phyloP scores from a whole-genome alignment of 2,113 vertebrate species.

The Poeciliopsis prolifica region DNA sequence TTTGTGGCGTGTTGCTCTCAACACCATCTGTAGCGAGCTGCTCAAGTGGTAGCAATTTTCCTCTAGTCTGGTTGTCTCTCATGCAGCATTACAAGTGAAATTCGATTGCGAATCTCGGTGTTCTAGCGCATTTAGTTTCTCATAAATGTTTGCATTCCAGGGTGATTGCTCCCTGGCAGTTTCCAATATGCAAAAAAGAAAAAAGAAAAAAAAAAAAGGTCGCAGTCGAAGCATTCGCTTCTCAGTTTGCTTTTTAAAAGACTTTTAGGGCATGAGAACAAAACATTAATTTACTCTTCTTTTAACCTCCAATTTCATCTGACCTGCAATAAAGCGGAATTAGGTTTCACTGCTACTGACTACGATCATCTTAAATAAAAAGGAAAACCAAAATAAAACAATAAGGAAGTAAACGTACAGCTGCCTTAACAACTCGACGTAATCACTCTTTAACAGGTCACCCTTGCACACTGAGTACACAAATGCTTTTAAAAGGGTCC shows the following conservation, averaged over 20 bases:
- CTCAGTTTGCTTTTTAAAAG: slow-evolving; percentile 43
- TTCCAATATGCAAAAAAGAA: slow-evolving; percentile 60
- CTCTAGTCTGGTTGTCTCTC: slow-evolving; percentile 53
- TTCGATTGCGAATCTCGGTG: slow-evolving; percentile 74
- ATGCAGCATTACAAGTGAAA: slow-evolving; percentile 66
- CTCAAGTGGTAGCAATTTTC: slow-evolving; percentile 74
- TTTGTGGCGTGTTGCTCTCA: slow-evolving; percentile 61
- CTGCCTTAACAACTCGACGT: slow-evolving; percentile 35
- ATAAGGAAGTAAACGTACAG: slow-evolving; percentile 27
- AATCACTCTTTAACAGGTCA: slow-evolving; percentile 49
- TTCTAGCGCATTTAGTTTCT: slow-evolving; percentile 79
- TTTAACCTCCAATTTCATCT: slow-evolving; percentile 19
- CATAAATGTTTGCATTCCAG: slow-evolving; percentile 80
- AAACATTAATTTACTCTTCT: slow-evolving; percentile 12
- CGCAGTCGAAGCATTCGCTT: slow-evolving; percentile 43
- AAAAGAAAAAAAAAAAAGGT: slow-evolving; percentile 14
- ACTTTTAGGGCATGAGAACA: slow-evolving; percentile 39
- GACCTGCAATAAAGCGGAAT: slow-evolving; percentile 10
- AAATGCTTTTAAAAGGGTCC: slow-evolving; percentile 67
- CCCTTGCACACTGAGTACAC: slow-evolving; percentile 37
- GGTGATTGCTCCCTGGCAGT: slow-evolving; percentile 73
- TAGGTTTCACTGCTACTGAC: background rate
- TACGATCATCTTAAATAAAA: background rate
- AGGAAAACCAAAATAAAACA: slow-evolving; percentile 1
- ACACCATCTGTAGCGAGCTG: slow-evolving; percentile 61